These are phyloP conservation scores for Orthosia incerta DNA, from an alignment of 2,888 invertebrate genomes.

Conservation along the genomic window DNA sequence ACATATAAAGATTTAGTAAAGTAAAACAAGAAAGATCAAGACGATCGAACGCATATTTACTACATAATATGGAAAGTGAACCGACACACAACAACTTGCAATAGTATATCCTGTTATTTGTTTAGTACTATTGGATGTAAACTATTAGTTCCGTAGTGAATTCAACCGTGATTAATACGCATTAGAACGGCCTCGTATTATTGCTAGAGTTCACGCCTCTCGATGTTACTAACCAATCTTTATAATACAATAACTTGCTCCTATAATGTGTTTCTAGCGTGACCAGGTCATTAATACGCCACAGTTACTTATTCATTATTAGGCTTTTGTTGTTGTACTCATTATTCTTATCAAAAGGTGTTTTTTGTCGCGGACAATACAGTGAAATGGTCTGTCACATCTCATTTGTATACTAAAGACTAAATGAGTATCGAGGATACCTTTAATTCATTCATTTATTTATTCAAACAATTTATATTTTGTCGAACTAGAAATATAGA, in stretches of 20 bases:
- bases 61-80: no score
- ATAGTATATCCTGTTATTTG: background rate
- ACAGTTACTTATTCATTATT: conserved; percentile 13
- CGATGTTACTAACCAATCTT: background rate
- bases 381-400: background rate
- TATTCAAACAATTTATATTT: no score
- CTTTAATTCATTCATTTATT: no score
- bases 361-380: conserved; percentile 4
- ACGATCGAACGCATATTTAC: no score
- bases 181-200: conserved; percentile 16
- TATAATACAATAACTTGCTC: background rate
- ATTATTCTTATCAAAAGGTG: conserved; percentile 15
- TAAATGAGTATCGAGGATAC: background rate
- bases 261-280: conserved; percentile 12
- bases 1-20: no score
- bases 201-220: conserved; percentile 8
- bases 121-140: background rate
- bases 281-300: conserved; percentile 17
- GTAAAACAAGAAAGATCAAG: no score
- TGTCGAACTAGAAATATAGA: no score
- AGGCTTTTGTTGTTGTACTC: background rate
- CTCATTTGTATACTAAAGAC: background rate
- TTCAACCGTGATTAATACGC: conserved; percentile 11
- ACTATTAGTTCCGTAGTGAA: background rate
- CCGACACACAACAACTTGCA: background rate